phyloP scores from a whole-genome alignment of 2,113 vertebrate species.

The Rostratula benghalensis region DNA sequence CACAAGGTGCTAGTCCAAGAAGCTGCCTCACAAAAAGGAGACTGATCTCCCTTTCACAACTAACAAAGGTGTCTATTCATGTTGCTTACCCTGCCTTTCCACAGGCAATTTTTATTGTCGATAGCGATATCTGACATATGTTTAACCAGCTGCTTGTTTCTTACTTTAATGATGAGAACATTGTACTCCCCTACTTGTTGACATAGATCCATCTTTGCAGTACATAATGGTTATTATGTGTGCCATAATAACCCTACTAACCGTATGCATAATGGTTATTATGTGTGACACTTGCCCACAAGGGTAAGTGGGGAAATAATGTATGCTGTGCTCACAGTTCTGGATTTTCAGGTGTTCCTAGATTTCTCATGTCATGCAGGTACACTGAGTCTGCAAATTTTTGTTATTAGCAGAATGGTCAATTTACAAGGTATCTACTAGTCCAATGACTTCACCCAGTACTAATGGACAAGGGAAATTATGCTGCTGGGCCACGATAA shows the following conservation, averaged over 20 bases:
- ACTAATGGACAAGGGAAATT: background rate
- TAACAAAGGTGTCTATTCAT: background rate
- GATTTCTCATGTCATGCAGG: background rate
- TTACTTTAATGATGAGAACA: background rate
- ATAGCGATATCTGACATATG: background rate
- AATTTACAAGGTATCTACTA: background rate
- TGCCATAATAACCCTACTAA: background rate
- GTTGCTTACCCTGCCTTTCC: background rate
- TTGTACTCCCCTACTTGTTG: background rate
- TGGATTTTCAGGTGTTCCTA: background rate
- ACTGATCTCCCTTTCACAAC: background rate
- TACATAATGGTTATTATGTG: background rate
- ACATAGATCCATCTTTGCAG: background rate
- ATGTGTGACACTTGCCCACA: background rate
- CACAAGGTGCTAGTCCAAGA: background rate
- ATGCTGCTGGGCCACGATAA: background rate
- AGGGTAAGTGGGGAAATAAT: background rate
- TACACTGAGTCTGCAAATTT: background rate
- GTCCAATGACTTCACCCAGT: background rate
- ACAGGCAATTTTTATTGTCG: background rate
- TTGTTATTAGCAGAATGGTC: background rate
- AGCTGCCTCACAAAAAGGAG: background rate
- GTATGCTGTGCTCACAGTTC: accelerated
- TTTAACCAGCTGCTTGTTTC: background rate
- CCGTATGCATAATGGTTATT: background rate